Conservation (phyloP, 2,113 vertebrate genomes). For the Datnioides undecimradiatus region DNA sequence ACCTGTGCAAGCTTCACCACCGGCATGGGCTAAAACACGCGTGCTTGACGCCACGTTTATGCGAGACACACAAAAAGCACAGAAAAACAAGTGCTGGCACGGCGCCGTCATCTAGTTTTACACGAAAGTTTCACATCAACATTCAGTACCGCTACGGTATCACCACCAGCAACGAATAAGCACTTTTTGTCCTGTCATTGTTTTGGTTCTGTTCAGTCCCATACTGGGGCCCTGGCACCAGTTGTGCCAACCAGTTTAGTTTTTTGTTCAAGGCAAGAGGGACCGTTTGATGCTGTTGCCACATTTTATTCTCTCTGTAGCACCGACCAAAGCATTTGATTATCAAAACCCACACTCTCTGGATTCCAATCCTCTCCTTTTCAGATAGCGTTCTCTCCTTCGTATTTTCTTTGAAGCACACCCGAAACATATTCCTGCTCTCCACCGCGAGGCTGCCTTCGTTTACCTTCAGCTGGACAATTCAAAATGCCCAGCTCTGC, state of each 20-base stretch:
- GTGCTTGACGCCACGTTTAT: too few relatives aligned
- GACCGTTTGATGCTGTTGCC: slow-evolving; percentile 10
- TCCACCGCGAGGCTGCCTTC: neutral
- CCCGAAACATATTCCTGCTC: slow-evolving; percentile 18
- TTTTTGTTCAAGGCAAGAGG: neutral
- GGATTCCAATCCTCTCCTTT: slow-evolving; percentile 24
- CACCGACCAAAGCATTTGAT: slow-evolving; percentile 19
- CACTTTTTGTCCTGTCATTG: neutral
- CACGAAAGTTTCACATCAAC: neutral
- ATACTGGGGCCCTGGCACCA: neutral
- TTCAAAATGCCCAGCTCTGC: neutral
- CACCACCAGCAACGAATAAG: neutral
- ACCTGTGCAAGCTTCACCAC: slow-evolving; percentile 1
- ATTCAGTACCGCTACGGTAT: neutral
- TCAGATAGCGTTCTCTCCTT: neutral
- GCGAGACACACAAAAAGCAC: neutral
- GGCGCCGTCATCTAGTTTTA: neutral
- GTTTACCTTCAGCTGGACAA: neutral
- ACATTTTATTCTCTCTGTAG: slow-evolving; percentile 18
- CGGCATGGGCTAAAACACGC: neutral
- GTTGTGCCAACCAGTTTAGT: neutral
- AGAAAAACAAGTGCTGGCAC: neutral
- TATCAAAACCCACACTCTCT: neutral
- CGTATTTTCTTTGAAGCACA: slow-evolving; percentile 28
- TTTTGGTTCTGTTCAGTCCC: neutral